Evolutionary conservation across 2,797 vertebrate genomes (phyloP), one percentile per base, ranked within the genome.

Genomic region (Pelochelys cantorii): DNA sequence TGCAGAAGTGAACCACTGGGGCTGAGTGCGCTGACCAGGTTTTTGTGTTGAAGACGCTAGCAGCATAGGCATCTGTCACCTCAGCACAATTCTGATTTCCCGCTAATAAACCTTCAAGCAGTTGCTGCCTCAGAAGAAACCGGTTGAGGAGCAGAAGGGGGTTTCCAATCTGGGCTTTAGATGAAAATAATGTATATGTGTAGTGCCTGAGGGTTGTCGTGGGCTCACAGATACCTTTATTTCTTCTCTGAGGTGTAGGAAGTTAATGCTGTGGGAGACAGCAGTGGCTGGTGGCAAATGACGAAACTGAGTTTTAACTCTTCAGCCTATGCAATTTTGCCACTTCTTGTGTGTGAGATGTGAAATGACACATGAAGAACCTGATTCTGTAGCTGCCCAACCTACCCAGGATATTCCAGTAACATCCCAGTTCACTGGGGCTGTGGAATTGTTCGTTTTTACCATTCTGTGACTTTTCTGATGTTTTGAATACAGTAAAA

Each of bases 61-160:
- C 85, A 85, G 83, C 34, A 60, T 7, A 34, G 90, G 5, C 52
- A 37, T 7, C 80, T 52, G 23, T 77, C 48, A 27, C 75, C 6
- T 83, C 62, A 54, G 53, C 81, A 68, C 9, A 3, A 34, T 11
- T 92, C 89, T 94, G 4, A 27, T 56, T 93, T 90, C 31, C 68
- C 17, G 87, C 0, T 83, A 3, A 20, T 92, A 71, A 71, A 12
- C 34, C 9, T 20, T 52, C 53, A 22, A 8, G 5, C 5, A 57
- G 23, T 31, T 27, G 7, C 59, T 83, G 15, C 42, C 86, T 65
- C 37, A 90, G 54, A 54, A 31, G 62, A 22, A 91, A 59, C 54
- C n/a, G n/a, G 37, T 56, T 87, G 0, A 0, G 22, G 62, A 31
- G 42, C 62, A 87, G 57, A n/a, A 37, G 48, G 13, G 57, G 62